Evolutionary conservation across 2,113 vertebrate genomes (phyloP), one percentile per base, ranked within the genome.

Genomic region (Podilymbus podiceps): DNA sequence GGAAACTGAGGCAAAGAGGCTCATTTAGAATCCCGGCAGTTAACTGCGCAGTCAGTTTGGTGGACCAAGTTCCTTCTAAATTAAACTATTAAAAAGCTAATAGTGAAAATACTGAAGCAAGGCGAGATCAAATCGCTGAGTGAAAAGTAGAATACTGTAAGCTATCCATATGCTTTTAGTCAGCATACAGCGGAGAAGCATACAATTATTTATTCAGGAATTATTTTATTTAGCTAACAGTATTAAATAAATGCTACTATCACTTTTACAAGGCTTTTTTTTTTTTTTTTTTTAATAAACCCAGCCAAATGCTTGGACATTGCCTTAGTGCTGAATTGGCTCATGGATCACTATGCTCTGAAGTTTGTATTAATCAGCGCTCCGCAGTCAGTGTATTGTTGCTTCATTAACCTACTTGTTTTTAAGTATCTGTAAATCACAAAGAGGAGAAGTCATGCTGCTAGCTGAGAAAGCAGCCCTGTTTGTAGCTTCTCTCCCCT

Each of bases 371-470:
- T 97, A 96, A 96, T 97, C 97, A 95, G 90, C 69, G 35, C 88
- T 95, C 96, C 0, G 19, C 94, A 92, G 96, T 92, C 89, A 76
- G 73, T 83, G 91, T 66, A 89, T 89, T 90, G 94, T 96, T 95
- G 94, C 95, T 96, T 97, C 95, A 95, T 97, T 97, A 97, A 97
- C 96, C 96, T 96, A 88, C 95, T 96, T 97, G 96, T 95, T 97
- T 91, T 96, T 96, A 97, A 97, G 90, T 95, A 91, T 86, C 94
- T 93, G 89, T 90, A 95, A 96, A 96, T 97, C 88, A 88, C 92
- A 93, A 73, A 86, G 96, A 96, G 95, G 87, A 92, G 93, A 90
- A 95, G 90, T 92, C 95, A 33, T 79, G 97, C 93, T 97, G 95
- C 86, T 96, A 46, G 91, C 96, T 92, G 95, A 85, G 89, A 80